A percentile compares a stretch with the other conserved stretches of the same genome.
Conservation (phyloP, 2,888 invertebrate species). For the Eristalis intricaria region DNA sequence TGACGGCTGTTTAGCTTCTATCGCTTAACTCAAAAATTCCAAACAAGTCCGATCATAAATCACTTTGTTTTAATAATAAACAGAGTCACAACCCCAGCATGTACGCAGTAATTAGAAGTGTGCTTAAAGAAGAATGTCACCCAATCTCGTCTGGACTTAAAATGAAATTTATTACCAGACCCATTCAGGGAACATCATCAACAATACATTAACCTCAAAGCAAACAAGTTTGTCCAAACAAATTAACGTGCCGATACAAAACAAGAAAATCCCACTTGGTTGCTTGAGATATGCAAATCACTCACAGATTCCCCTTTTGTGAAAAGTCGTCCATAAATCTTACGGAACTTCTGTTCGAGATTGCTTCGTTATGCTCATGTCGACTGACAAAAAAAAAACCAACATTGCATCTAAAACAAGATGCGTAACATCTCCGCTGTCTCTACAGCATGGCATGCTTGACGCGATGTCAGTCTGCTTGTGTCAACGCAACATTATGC, state of each 20-base stretch:
- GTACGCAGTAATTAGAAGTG: background rate
- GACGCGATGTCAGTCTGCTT: constrained; percentile 5
- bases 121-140: background rate
- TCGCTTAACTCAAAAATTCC: background rate
- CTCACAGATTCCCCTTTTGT: background rate
- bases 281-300: background rate
- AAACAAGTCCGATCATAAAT: background rate
- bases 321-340: background rate
- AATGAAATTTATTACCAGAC: background rate
- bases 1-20: background rate
- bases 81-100: background rate
- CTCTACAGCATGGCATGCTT: background rate
- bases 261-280: background rate
- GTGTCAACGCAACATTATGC: constrained; percentile 12
- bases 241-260: background rate
- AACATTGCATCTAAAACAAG: constrained; percentile 12
- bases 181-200: background rate
- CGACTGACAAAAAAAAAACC: background rate
- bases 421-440: background rate
- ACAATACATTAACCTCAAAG: background rate
- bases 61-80: background rate
- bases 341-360: background rate
- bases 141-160: background rate
- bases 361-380: background rate
- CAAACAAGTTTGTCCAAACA: background rate